phyloP scores from a whole-genome alignment of 2,888 invertebrate genomes.

The Limnephilus marmoratus region DNA sequence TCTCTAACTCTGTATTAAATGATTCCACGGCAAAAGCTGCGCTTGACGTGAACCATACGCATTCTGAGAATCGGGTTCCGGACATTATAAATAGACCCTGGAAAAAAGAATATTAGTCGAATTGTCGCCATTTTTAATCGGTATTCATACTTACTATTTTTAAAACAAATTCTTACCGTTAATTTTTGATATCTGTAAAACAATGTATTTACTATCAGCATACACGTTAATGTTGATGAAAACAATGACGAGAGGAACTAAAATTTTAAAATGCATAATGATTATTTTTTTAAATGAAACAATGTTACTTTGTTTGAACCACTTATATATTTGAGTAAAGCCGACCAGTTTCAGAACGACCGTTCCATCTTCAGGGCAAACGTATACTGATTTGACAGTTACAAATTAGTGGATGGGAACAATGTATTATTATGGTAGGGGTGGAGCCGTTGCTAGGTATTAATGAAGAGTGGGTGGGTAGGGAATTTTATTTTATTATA shows the following conservation, averaged over 20 bases:
- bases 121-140: not conserved
- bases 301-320: no score
- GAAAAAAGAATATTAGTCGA: no score
- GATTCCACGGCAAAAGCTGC: not conserved
- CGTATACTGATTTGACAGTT: no score
- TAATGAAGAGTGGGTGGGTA: no score
- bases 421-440: no score
- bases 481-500: no score
- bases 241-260: not conserved
- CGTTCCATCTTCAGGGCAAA: no score
- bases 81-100: not conserved
- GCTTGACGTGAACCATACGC: not conserved
- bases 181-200: not conserved
- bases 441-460: no score
- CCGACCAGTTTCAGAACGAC: no score
- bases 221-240: not conserved
- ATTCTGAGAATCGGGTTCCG: not conserved
- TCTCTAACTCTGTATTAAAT: not conserved
- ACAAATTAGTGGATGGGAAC: no score
- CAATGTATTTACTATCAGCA: not conserved
- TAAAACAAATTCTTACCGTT: not conserved
- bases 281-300: no score
- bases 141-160: not conserved
- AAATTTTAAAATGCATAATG: not conserved
- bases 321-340: no score